These are phyloP conservation scores for Thysanoteuthis rhombus DNA, from an alignment of 2,888 invertebrate species.

Conservation along the genomic window DNA sequence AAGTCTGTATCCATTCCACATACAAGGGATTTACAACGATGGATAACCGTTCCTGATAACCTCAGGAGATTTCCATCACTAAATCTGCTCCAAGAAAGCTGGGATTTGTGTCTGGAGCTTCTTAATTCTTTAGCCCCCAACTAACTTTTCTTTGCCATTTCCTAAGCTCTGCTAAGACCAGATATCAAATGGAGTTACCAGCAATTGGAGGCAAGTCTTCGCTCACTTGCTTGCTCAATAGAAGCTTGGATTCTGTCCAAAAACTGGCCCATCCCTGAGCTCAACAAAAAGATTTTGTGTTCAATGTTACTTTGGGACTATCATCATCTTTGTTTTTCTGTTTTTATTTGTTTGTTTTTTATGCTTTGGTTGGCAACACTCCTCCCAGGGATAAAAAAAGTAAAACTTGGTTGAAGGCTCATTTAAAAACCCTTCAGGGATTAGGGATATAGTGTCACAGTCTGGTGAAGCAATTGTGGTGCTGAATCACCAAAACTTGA, in stretches of 20 bases:
- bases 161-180: background rate
- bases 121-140: background rate
- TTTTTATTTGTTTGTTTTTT: too few species aligned
- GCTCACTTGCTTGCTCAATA: background rate
- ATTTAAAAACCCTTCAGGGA: too few species aligned
- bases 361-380: too few species aligned
- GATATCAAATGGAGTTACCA: background rate
- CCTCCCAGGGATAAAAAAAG: too few species aligned
- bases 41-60: background rate
- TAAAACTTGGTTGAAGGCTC: too few species aligned
- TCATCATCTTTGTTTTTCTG: too few species aligned
- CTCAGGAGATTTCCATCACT: background rate
- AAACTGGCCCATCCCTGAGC: background rate
- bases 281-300: background rate
- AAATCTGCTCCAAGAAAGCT: conserved; percentile 12
- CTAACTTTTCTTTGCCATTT: background rate
- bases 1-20: background rate
- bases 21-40: background rate
- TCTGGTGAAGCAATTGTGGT: too few species aligned
- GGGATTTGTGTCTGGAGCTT: background rate
- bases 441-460: too few species aligned
- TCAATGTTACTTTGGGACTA: too few species aligned
- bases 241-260: background rate
- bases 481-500: too few species aligned
- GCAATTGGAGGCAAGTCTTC: background rate